Percentiles rank a stretch among this genome's conserved stretches.
These are phyloP conservation scores for Xenotilapia flavipinnis DNA, from an alignment of 2,113 vertebrate genomes.

Conservation along the genomic window DNA sequence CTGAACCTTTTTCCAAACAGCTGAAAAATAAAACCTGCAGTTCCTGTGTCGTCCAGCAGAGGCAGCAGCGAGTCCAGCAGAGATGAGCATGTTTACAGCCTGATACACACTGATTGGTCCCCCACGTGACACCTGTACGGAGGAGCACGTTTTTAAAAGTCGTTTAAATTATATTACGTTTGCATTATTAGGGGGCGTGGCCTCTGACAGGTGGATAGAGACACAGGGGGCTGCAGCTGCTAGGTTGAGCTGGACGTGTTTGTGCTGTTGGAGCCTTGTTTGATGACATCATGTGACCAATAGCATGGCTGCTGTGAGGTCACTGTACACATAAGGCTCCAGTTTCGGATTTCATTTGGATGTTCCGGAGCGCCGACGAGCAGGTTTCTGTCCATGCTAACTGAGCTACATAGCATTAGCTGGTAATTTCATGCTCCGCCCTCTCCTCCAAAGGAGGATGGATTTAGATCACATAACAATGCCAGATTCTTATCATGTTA, in stretches of 20 bases:
- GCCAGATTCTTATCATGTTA: neutral
- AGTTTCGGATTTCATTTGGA: neutral
- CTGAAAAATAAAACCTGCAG: neutral
- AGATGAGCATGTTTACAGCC: neutral
- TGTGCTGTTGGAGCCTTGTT: neutral
- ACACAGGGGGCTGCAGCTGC: neutral
- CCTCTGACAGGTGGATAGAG: neutral
- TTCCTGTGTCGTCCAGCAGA: neutral
- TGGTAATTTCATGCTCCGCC: neutral
- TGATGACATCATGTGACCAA: neutral
- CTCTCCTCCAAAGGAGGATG: neutral
- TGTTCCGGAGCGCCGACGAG: neutral
- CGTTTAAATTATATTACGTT: neutral
- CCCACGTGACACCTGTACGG: fast-evolving
- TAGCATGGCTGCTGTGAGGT: neutral
- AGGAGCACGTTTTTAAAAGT: neutral
- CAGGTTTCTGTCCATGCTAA: neutral
- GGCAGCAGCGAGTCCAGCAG: neutral
- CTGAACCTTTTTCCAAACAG: neutral
- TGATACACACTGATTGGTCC: neutral
- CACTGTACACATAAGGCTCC: neutral
- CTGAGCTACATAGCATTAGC: neutral
- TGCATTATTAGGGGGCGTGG: neutral
- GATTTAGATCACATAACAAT: neutral
- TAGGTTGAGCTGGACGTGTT: neutral